Percentiles rank a stretch among this genome's conserved stretches.
Evolutionary conservation across 2,113 vertebrate genomes (phyloP).

Genomic region (Anoura caudifer): DNA sequence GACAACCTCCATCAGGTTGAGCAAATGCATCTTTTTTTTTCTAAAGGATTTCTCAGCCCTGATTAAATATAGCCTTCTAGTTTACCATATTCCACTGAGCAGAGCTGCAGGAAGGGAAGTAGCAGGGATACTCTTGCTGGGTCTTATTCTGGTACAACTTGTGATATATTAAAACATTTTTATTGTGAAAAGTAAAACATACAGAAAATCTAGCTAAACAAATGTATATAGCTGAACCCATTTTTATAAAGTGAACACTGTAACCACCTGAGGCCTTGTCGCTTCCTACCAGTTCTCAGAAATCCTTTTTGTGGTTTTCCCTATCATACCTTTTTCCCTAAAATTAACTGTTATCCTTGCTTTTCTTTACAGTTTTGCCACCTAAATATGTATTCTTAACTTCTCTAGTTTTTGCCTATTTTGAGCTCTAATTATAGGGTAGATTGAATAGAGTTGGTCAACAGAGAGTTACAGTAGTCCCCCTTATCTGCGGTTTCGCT

Average conservation of each 20-base stretch:
- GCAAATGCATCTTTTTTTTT: neutral
- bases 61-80: neutral
- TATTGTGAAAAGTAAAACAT: neutral
- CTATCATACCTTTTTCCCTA: neutral
- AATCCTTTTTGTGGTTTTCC: neutral
- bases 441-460: neutral
- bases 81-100: neutral
- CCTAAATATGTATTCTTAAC: neutral
- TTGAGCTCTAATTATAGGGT: neutral
- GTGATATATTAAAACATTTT: neutral
- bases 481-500: neutral
- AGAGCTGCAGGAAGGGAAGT: neutral
- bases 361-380: neutral
- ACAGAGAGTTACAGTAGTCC: neutral
- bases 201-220: neutral
- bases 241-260: neutral
- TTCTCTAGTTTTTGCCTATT: neutral
- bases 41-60: neutral
- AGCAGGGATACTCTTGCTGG: neutral
- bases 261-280: neutral
- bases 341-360: neutral
- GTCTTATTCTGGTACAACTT: neutral
- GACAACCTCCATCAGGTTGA: neutral
- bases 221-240: neutral
- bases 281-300: neutral